A percentile compares a stretch with the other conserved stretches of the same genome.
phyloP scores from a whole-genome alignment of 2,888 invertebrate genomes.

The Alsophila aescularia region DNA sequence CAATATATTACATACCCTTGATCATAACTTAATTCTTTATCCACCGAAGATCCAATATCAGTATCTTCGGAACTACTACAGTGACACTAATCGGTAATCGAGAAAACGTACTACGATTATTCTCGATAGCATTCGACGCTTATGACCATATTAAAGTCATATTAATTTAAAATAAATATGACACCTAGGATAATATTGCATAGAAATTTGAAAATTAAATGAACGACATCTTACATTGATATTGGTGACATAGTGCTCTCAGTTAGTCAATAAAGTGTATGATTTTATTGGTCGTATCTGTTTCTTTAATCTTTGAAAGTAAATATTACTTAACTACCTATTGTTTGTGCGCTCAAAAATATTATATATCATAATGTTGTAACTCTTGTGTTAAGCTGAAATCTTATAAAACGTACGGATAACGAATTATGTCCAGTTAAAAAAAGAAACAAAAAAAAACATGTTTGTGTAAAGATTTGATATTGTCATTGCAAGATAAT shows the following conservation, averaged over 20 bases:
- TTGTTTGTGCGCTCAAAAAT: no score
- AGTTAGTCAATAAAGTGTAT: constrained; percentile 17
- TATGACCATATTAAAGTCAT: constrained; percentile 28
- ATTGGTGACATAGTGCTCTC: constrained; percentile 16
- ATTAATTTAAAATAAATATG: constrained; percentile 38
- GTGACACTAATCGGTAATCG: constrained; percentile 28
- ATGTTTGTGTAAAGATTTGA: no score
- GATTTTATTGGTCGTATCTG: constrained; percentile 26
- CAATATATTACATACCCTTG: constrained; percentile 9
- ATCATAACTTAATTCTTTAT: constrained; percentile 24
- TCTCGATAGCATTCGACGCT: constrained; percentile 20
- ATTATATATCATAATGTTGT: no score
- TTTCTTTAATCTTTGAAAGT: constrained; percentile 2
- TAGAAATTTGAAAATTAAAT: constrained; percentile 27
- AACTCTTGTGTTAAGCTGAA: no score
- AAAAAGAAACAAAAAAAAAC: no score
- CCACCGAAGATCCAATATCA: constrained; percentile 23
- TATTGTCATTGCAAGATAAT: no score
- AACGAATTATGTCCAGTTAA: no score
- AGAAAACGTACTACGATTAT: constrained; percentile 26
- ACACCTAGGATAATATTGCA: constrained; percentile 35
- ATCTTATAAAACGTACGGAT: no score
- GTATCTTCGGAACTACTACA: constrained; percentile 23
- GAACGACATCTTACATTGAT: constrained; percentile 19
- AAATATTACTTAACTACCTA: not conserved